Conservation (phyloP, 2,888 invertebrate species). For the Merodon equestris region DNA sequence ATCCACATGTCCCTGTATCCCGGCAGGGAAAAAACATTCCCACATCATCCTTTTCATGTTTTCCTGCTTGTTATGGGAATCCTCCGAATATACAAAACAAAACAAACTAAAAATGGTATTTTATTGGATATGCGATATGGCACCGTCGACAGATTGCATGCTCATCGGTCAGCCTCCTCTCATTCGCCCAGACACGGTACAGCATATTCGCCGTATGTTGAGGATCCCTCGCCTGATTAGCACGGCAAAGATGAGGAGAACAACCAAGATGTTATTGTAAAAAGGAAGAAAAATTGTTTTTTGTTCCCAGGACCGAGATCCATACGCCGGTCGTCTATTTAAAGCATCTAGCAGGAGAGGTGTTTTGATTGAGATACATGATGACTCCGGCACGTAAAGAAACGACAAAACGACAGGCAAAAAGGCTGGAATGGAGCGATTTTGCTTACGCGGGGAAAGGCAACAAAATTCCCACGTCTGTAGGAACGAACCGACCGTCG, state of each 20-base stretch:
- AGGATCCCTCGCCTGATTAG: conserved; percentile 42
- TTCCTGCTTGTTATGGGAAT: conserved; percentile 29
- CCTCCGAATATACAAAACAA: conserved; percentile 12
- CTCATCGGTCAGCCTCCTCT: conserved; percentile 44
- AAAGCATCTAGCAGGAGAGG: conserved; percentile 50
- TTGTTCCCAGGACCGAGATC: conserved; percentile 61
- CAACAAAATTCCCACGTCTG: conserved; percentile 57
- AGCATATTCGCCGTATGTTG: conserved; percentile 29
- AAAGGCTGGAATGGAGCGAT: conserved; percentile 45
- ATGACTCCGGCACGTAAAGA: conserved; percentile 24
- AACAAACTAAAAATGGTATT: conserved; percentile 37
- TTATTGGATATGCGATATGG: conserved; percentile 60
- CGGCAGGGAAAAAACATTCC: conserved; percentile 27
- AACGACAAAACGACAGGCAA: conserved; percentile 3
- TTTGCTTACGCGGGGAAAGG: conserved; percentile 33
- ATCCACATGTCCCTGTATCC: not conserved
- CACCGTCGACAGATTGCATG: conserved; percentile 57
- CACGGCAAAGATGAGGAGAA: conserved; percentile 24
- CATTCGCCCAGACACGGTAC: conserved; percentile 56
- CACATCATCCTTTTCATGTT: conserved; percentile 36
- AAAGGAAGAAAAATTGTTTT: conserved; percentile 38
- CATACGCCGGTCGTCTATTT: too few relatives aligned
- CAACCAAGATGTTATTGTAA: conserved; percentile 24
- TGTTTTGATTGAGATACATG: conserved; percentile 66
- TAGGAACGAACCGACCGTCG: conserved; percentile 27